Percentiles rank a stretch among this genome's conserved stretches.
phyloP scores from a whole-genome alignment of 2,797 vertebrate genomes.

The Pseudopleuronectes americanus region DNA sequence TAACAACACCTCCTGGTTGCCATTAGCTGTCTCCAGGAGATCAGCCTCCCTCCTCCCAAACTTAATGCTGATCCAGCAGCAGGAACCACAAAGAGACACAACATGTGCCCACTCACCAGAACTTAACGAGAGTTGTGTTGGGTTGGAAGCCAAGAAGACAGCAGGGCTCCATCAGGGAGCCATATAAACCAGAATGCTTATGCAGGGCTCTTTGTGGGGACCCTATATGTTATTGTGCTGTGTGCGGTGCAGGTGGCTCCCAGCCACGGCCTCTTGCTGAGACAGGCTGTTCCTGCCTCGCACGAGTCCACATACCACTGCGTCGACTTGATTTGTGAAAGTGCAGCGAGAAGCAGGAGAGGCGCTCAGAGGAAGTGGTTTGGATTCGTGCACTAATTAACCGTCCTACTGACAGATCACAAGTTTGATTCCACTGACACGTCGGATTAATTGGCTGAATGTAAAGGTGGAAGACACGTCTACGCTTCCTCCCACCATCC shows the following conservation, averaged over 20 bases:
- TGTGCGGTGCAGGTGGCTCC: slow-evolving; percentile 19
- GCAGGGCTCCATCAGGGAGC: slow-evolving; percentile 76
- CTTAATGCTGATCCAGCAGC: slow-evolving; percentile 70
- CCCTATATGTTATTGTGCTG: slow-evolving; percentile 12
- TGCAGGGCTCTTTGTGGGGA: slow-evolving; percentile 19
- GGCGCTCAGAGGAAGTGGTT: too few species aligned
- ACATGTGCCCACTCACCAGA: slow-evolving; percentile 68
- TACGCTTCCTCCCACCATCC: too few species aligned
- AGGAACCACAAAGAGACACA: slow-evolving; percentile 50
- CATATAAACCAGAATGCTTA: slow-evolving; percentile 59
- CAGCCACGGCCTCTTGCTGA: background rate
- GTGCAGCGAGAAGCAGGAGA: too few species aligned
- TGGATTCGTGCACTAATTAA: too few species aligned
- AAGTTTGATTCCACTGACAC: too few species aligned
- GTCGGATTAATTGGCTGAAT: too few species aligned
- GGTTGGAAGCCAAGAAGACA: slow-evolving; percentile 75
- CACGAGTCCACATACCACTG: background rate
- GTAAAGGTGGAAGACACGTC: too few species aligned
- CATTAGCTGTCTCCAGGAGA: slow-evolving; percentile 56
- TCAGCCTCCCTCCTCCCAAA: slow-evolving; percentile 43
- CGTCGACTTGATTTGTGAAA: slow-evolving; percentile 11
- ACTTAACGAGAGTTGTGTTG: slow-evolving; percentile 78
- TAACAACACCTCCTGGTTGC: slow-evolving; percentile 40
- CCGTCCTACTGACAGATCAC: too few species aligned
- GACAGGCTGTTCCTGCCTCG: background rate